Base-by-base conservation (phyloP, 2,113 vertebrate species). In the Saccopteryx bilineata region DNA sequence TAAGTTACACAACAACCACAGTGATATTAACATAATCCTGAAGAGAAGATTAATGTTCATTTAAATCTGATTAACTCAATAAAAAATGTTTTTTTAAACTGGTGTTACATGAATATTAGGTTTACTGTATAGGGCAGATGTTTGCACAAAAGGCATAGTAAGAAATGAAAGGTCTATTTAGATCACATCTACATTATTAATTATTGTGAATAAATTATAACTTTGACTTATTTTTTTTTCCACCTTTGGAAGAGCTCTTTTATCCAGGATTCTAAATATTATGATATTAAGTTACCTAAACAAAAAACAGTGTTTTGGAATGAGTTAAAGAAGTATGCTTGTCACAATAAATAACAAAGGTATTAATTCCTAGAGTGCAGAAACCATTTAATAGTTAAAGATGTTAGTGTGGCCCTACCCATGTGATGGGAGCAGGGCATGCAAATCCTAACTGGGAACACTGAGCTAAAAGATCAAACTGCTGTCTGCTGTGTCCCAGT, bases 141-240 rank as follows among this genome's bases (percentile, higher is more conserved):
- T 71, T 93, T 50, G 48, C 46, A 85, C 52, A 75, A 95, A 93
- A 84, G 76, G 52, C 63, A 60, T 26, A 66, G 63, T 46, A n/a
- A 76, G 78, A 93, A 28, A 9, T 81, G 68, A 19, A 84, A 91
- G 66, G 21, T 91, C 83, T 76, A 52, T 90, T 92, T 92, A 85
- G 79, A n/a, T 72, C 81, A 80, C 65, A 31, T 52, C 33, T 89
- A 85, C 93, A 91, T 96, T 96, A 97, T 95, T 92, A 86, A 94
- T 92, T 88, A 85, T 76, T 85, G 89, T 91, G 13, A 96, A 91
- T 91, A 95, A 97, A 89, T 89, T 89, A 95, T 93, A 65, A 50
- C 39, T 91, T 58, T 78, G 60, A 56, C 69, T 79, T 72, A 78
- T 66, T 56, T 66, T 74, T 91, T 74, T 17, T 28, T 5, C 71